Evolutionary conservation across 2,888 invertebrate species (phyloP).

Genomic region (Euphydryas editha): DNA sequence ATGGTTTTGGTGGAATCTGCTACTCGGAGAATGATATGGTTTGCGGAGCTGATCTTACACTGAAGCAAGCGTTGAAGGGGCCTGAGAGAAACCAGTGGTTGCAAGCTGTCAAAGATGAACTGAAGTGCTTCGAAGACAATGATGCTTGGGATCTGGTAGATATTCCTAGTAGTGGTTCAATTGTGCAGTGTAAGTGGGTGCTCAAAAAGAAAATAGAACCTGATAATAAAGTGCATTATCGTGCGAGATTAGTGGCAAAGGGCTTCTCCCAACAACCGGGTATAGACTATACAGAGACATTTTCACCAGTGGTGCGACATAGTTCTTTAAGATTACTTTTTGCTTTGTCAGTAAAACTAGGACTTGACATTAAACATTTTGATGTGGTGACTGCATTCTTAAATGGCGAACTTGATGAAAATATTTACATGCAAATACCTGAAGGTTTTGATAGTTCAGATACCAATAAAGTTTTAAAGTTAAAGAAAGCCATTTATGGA

Average conservation of each 20-base stretch:
- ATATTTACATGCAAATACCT: constrained; percentile 16
- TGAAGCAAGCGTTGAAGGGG: too few species aligned
- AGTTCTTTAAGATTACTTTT: background rate
- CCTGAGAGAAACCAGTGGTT: constrained; percentile 27
- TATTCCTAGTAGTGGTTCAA: constrained; percentile 25
- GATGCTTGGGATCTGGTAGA: constrained; percentile 37
- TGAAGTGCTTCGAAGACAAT: constrained; percentile 35
- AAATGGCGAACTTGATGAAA: constrained; percentile 22
- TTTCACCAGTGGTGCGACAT: background rate
- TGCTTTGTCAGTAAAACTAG: constrained; percentile 5
- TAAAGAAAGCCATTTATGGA: constrained; percentile 21
- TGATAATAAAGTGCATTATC: constrained; percentile 34
- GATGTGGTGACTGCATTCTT: constrained; percentile 14
- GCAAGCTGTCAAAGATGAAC: constrained; percentile 26
- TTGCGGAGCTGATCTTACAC: too few species aligned
- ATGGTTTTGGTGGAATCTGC: too few species aligned
- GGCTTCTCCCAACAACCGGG: constrained; percentile 21
- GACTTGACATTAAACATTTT: constrained; percentile 4
- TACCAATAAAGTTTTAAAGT: constrained; percentile 8
- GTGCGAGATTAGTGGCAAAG: constrained; percentile 28
- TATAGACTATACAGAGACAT: constrained; percentile 15
- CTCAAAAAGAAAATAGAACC: constrained; percentile 27
- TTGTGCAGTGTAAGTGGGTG: constrained; percentile 33
- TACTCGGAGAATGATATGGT: too few species aligned
- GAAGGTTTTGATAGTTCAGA: background rate